These are phyloP conservation scores for Accipiter cooperii DNA, from an alignment of 2,113 vertebrate genomes.

Conservation along the genomic window DNA sequence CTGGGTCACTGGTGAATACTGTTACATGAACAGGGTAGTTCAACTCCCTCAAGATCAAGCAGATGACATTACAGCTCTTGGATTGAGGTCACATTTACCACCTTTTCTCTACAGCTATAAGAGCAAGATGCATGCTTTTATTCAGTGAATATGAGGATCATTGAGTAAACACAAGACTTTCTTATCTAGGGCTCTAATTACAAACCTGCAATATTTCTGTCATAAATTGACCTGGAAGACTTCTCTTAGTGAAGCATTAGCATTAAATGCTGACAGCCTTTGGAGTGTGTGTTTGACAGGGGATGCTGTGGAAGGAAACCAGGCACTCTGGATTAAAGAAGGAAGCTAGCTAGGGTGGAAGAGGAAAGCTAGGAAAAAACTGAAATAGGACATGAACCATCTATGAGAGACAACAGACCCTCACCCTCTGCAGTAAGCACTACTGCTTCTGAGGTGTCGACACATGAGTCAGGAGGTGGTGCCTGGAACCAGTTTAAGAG, in stretches of 20 bases:
- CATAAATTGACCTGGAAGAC: conserved; percentile 1
- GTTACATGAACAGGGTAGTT: background rate
- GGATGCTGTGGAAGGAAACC: background rate
- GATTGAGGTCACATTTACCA: background rate
- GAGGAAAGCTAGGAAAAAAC: background rate
- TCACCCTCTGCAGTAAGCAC: background rate
- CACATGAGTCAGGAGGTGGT: background rate
- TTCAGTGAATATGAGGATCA: background rate
- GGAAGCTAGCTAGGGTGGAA: background rate
- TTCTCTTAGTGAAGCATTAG: background rate
- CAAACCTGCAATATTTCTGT: conserved; percentile 32
- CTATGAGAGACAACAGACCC: background rate
- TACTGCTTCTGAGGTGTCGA: background rate
- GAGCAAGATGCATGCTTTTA: background rate
- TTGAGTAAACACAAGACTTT: background rate
- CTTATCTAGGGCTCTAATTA: background rate
- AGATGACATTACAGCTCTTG: background rate
- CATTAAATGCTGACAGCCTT: background rate
- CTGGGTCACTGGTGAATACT: background rate
- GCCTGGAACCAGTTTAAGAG: background rate
- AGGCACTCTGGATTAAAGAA: background rate
- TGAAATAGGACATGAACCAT: background rate
- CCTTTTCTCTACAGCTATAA: background rate
- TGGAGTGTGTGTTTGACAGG: background rate
- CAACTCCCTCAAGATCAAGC: background rate